Conservation (phyloP, 92 coral and sea anemone genomes). For the Porites lobata region DNA sequence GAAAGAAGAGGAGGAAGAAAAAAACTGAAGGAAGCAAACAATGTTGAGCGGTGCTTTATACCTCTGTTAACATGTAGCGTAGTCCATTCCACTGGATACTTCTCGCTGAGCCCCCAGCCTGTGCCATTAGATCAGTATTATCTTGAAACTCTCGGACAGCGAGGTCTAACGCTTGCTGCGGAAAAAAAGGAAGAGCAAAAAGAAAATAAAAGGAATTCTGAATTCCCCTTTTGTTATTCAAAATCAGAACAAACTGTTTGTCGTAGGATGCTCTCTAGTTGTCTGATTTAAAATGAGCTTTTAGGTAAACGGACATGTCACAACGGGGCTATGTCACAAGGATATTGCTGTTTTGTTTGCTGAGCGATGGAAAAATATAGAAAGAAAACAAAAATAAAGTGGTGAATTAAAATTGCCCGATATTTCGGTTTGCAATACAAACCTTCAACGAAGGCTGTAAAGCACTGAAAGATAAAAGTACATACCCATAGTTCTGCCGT, state of each 20-base stretch:
- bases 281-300: no score
- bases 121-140: conserved; percentile 66
- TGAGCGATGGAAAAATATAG: no score
- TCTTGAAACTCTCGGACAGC: conserved; percentile 95
- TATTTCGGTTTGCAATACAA: not conserved
- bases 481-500: conserved; percentile 95
- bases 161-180: conserved; percentile 91
- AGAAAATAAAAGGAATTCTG: not conserved
- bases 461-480: not conserved
- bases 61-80: conserved; percentile 97
- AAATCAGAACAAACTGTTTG: no score
- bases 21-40: no score
- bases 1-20: no score
- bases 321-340: no score
- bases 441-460: no score
- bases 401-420: no score
- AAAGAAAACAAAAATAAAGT: no score
- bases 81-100: conserved; percentile 98
- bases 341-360: no score
- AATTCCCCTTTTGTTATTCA: not conserved
- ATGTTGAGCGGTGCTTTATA: conserved; percentile 14
- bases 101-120: conserved; percentile 64
- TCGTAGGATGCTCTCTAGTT: no score
- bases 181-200: not conserved
- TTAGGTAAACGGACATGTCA: no score